Percentiles rank a stretch among this genome's conserved stretches.
Conservation (phyloP, 2,888 invertebrate species). For the Erebia epiphron region DNA sequence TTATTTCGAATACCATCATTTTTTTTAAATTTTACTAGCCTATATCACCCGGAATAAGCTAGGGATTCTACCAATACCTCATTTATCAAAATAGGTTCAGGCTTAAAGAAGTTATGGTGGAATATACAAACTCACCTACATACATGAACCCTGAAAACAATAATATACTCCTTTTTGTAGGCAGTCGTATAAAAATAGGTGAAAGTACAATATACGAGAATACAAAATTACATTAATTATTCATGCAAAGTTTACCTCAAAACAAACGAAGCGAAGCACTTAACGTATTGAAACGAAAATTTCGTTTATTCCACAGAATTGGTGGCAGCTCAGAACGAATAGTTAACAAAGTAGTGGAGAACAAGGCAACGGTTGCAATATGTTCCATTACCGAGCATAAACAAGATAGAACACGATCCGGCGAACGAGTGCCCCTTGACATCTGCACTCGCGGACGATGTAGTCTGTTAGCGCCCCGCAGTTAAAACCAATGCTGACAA, state of each 20-base stretch:
- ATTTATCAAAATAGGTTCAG: no score
- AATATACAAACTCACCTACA: no score
- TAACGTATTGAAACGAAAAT: constrained; percentile 8
- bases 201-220: neutral
- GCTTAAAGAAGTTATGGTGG: no score
- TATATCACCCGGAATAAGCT: no score
- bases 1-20: no score
- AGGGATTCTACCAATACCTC: no score
- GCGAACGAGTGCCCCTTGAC: constrained; percentile 61
- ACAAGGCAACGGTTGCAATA: constrained; percentile 50
- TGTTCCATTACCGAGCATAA: constrained; percentile 55
- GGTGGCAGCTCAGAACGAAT: constrained; percentile 24
- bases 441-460: constrained; percentile 53
- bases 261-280: constrained; percentile 1
- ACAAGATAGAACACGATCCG: constrained; percentile 72
- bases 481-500: constrained; percentile 28
- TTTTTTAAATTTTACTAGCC: no score
- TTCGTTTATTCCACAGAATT: constrained; percentile 10
- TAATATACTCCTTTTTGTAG: no score
- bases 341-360: constrained; percentile 39
- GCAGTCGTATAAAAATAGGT: no score
- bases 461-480: constrained; percentile 52
- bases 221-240: constrained; percentile 5
- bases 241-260: neutral
- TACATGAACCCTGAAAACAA: no score